Base-by-base conservation (phyloP, 2,797 vertebrate genomes). In the Notoglanidium macrostoma region DNA sequence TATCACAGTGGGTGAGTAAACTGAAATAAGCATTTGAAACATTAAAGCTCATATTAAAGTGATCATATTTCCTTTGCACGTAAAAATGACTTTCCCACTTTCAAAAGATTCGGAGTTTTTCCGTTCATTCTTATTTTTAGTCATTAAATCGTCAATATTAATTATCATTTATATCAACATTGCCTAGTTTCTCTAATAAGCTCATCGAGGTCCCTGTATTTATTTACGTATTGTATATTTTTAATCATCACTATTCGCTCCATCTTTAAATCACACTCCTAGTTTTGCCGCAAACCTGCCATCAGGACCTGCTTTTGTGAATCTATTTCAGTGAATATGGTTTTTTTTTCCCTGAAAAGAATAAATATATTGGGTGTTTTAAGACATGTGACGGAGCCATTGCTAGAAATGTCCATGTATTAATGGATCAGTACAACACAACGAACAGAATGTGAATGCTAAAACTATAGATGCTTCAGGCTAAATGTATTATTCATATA, bases 401-500 rank as follows among this genome's bases (percentile, higher is more conserved):
- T 78, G 29, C 51, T 12, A 76, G 14, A 51, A 76, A 17, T 79
- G 26, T 79, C 4, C 77, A 79, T 79, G 77, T 26, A 61, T 44
- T 80, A 61, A 80, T 17, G 19, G 32, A 59, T 85, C 1, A 55
- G 17, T 3, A 23, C 23, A 19, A 46, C 63, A 10, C 19, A 59
- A n/a, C 4, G 15, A 49, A 59, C 70, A 63, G 70, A 29, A 44
- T 59, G 32, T 61, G 14, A 44, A 40, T 0, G 32, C 10, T 86
- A 40, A n/a, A 23, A 2, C 54, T 70, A 70, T 49, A 70, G 46
- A 9, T 59, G 55, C 49, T 40, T 57, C 3, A 6, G 55, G 84
- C 14, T 40, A 26, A 67, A 82, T 87, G 15, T 57, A 87, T 83
- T 74, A 82, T 87, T 87, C 57, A 82, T 74, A 12, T 51, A 7